Evolutionary conservation across 2,797 vertebrate species (phyloP).

Genomic region (Poecilia gillii): DNA sequence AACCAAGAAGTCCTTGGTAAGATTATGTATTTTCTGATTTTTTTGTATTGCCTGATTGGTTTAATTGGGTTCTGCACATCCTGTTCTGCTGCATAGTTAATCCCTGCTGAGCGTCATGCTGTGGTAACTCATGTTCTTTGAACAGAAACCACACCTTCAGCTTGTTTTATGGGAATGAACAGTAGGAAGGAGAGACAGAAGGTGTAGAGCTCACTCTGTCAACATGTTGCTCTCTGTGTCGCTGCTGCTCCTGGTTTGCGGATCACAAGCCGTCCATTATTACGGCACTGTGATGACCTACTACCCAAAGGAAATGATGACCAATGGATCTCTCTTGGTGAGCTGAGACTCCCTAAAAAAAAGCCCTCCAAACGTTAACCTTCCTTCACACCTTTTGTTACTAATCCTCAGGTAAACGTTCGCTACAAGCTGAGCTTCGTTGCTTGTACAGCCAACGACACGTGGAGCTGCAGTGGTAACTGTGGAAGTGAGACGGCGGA

Average conservation of each 20-base stretch:
- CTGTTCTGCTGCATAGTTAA: not conserved
- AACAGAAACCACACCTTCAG: not conserved
- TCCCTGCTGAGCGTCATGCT: not conserved
- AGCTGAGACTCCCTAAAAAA: not conserved
- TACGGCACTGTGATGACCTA: not conserved
- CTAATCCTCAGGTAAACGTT: conserved; percentile 34
- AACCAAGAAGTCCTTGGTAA: too few relatives aligned
- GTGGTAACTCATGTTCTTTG: not conserved
- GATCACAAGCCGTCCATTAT: conserved; percentile 3
- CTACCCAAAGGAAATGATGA: not conserved
- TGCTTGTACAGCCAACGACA: rapidly evolving
- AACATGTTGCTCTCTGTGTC: not conserved
- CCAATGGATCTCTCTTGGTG: not conserved
- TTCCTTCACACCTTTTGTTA: not conserved
- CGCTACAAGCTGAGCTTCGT: conserved; percentile 26
- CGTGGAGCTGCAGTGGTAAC: rapidly evolving
- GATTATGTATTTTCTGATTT: too few relatives aligned
- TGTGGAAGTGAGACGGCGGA: not conserved
- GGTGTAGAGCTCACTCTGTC: not conserved
- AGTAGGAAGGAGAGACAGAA: not conserved
- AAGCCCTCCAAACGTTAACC: not conserved
- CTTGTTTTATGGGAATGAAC: too few relatives aligned
- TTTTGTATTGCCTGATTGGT: not conserved
- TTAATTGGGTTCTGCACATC: not conserved
- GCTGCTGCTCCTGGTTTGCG: conserved; percentile 1